These are phyloP conservation scores for Acleris laterana DNA, from an alignment of 2,888 invertebrate genomes.

Conservation along the genomic window DNA sequence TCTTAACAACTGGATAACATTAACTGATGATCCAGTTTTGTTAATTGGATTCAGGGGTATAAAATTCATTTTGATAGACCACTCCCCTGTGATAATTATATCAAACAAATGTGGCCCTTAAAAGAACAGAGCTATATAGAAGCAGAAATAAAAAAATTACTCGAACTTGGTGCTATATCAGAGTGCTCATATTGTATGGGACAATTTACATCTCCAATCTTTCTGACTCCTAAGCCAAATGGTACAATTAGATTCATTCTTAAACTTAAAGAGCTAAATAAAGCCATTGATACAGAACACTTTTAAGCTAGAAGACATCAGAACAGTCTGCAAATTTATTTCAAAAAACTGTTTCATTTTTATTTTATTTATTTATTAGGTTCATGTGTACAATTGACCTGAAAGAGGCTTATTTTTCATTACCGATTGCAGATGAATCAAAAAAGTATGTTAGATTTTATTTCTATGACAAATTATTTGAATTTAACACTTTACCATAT, in stretches of 20 bases:
- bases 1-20: constrained; percentile 25
- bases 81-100: not conserved
- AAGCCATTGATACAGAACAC: constrained; percentile 25
- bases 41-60: constrained; percentile 35
- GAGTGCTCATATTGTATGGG: constrained; percentile 13
- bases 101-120: constrained; percentile 8
- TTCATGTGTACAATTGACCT: no score
- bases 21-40: constrained; percentile 30
- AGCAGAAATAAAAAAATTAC: constrained; percentile 25
- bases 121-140: constrained; percentile 14
- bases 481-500: no score
- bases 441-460: no score
- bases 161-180: constrained; percentile 24
- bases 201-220: constrained; percentile 35
- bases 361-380: no score
- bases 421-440: no score
- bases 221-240: constrained; percentile 34
- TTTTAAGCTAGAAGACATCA: constrained; percentile 8
- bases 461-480: no score
- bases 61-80: constrained; percentile 28
- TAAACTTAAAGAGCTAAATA: constrained; percentile 29
- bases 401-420: no score
- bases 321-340: no score
- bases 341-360: no score
- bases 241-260: constrained; percentile 36